phyloP scores from a whole-genome alignment of 2,888 invertebrate genomes.

The Chouioia cunea region DNA sequence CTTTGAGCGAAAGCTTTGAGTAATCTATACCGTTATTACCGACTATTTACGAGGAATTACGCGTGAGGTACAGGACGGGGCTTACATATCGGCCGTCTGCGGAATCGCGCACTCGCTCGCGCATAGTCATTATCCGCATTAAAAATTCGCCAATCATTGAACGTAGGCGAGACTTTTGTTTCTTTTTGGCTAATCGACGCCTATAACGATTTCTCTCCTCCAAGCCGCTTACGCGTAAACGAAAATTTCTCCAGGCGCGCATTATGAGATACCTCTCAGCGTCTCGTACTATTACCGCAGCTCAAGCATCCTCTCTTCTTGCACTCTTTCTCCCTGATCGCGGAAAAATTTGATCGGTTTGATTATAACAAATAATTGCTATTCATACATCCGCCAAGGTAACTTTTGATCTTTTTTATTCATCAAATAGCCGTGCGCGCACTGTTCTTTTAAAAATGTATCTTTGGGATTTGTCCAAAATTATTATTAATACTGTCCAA shows the following conservation, averaged over 20 bases:
- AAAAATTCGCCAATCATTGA: conserved; percentile 42
- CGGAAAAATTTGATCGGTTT: too few relatives aligned
- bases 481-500: too few relatives aligned
- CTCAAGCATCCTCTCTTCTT: conserved; percentile 13
- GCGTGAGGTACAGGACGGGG: conserved; percentile 4
- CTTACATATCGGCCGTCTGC: not conserved
- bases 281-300: conserved; percentile 36
- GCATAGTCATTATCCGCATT: conserved; percentile 41
- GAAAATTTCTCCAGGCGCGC: conserved; percentile 31
- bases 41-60: conserved; percentile 49
- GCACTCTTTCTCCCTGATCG: not conserved
- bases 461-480: too few relatives aligned
- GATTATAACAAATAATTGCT: too few relatives aligned
- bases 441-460: too few relatives aligned
- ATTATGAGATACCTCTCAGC: conserved; percentile 23
- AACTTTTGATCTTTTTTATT: too few relatives aligned
- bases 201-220: conserved; percentile 54
- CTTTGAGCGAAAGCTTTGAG: conserved; percentile 39
- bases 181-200: conserved; percentile 51
- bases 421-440: too few relatives aligned
- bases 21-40: conserved; percentile 49
- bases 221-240: conserved; percentile 50
- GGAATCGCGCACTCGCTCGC: conserved; percentile 11
- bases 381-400: too few relatives aligned
- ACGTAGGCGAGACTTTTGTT: conserved; percentile 49